A percentile compares a stretch with the other conserved stretches of the same genome.
These are phyloP conservation scores for Equus przewalskii DNA, from an alignment of 2,113 vertebrate genomes.

Conservation along the genomic window DNA sequence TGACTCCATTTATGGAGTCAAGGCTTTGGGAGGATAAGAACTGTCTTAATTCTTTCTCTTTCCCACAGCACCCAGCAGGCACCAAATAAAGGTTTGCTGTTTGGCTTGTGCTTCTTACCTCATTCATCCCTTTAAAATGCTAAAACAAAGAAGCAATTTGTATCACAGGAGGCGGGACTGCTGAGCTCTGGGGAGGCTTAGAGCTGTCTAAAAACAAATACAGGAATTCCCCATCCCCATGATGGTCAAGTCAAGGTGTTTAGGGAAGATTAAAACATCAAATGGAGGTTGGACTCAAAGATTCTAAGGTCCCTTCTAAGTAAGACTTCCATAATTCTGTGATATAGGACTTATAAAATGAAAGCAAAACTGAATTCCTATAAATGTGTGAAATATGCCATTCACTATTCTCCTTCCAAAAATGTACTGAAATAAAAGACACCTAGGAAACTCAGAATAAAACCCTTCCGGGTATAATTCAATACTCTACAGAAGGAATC, in stretches of 20 bases:
- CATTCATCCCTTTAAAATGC: neutral
- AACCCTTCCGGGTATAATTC: neutral
- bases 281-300: neutral
- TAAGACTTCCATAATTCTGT: neutral
- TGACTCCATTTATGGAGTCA: neutral
- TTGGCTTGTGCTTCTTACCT: neutral
- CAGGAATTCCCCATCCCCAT: neutral
- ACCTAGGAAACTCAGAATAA: neutral
- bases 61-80: neutral
- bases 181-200: neutral
- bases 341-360: neutral
- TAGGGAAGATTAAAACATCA: neutral
- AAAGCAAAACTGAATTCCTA: conserved; percentile 16
- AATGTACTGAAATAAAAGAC: neutral
- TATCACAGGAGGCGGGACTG: neutral
- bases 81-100: neutral
- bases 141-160: neutral
- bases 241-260: neutral
- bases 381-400: neutral
- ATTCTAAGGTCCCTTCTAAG: neutral
- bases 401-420: neutral
- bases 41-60: neutral
- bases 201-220: neutral
- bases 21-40: neutral
- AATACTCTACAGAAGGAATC: neutral